Conservation (phyloP, 2,888 invertebrate species). For the Sesamia inferens region DNA sequence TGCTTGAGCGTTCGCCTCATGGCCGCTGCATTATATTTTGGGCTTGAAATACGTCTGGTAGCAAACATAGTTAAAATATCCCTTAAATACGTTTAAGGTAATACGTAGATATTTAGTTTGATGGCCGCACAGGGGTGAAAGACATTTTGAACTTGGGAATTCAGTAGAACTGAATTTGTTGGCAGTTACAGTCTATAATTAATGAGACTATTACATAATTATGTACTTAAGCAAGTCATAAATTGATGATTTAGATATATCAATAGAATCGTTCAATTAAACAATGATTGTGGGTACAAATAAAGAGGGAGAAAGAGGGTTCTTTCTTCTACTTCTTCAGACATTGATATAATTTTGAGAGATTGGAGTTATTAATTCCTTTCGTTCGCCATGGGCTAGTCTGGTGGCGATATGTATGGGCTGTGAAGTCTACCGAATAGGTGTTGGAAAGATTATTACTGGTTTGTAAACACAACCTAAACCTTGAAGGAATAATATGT, state of each 20-base stretch:
- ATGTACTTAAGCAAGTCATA: background rate
- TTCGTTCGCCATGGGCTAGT: too few species aligned
- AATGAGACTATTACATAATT: too few species aligned
- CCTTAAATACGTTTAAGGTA: constrained; percentile 49
- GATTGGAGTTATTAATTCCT: too few species aligned
- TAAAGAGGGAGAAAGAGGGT: too few species aligned
- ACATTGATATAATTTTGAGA: background rate
- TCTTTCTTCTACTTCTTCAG: background rate
- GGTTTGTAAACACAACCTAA: too few species aligned
- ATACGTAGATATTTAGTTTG: constrained; percentile 46
- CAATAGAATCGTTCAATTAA: too few species aligned
- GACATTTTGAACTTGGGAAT: background rate
- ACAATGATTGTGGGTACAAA: too few species aligned
- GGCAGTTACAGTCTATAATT: background rate
- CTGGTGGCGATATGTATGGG: too few species aligned
- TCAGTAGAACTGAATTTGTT: background rate
- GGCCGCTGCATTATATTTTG: constrained; percentile 33
- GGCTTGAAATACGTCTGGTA: constrained; percentile 17
- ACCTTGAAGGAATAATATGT: too few species aligned
- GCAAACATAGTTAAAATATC: constrained; percentile 57
- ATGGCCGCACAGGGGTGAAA: background rate
- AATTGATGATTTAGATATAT: background rate
- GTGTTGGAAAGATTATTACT: too few species aligned
- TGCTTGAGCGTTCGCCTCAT: background rate
- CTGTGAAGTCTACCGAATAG: too few species aligned